Evolutionary conservation across 1,140 invertebrate genomes (phyloP).

Genomic region (Antheraea pernyi): DNA sequence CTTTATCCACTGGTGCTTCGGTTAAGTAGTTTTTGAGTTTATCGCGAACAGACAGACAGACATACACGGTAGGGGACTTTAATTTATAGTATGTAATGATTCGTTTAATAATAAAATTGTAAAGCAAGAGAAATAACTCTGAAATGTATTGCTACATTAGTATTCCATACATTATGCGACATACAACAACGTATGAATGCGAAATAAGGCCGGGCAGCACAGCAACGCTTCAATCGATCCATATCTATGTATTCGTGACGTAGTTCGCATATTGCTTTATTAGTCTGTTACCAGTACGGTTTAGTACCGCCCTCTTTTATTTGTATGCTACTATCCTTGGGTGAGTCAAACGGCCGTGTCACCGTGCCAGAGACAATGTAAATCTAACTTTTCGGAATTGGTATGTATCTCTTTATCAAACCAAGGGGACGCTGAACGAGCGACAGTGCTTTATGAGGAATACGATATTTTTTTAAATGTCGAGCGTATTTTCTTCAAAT

Average conservation of each 20-base stretch:
- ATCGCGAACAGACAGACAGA: no score
- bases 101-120: no score
- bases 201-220: not conserved
- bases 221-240: constrained; percentile 15
- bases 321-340: constrained; percentile 9
- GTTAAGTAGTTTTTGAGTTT: no score
- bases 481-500: no score
- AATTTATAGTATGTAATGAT: no score
- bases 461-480: no score
- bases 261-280: constrained; percentile 12
- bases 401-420: constrained; percentile 20
- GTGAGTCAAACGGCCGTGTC: constrained; percentile 14
- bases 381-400: constrained; percentile 25
- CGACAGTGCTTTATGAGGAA: no score
- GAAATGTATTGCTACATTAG: not conserved
- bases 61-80: no score
- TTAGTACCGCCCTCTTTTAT: constrained; percentile 13
- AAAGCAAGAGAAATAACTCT: not conserved
- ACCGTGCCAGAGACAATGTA: constrained; percentile 19
- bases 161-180: not conserved
- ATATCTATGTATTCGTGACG: constrained; percentile 18
- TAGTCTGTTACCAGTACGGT: constrained; percentile 6
- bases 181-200: not conserved
- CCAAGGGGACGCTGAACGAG: no score
- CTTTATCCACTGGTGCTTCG: no score